Base-by-base conservation (phyloP, 2,797 vertebrate genomes). In the Nyctibius grandis region DNA sequence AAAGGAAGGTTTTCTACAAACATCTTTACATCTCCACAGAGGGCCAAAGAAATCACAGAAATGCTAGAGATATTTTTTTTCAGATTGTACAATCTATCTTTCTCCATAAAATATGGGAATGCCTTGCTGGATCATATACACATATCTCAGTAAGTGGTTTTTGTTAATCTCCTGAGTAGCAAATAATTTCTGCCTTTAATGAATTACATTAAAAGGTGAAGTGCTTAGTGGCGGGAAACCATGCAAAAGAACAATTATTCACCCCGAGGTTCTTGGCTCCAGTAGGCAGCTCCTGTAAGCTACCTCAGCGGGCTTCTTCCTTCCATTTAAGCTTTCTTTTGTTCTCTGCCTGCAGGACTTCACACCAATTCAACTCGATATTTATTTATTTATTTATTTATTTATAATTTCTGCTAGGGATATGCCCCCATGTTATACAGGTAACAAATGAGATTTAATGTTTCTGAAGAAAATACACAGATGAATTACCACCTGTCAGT, bases 151-250 rank as follows among this genome's bases (percentile, higher is more conserved):
- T 86, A 53, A 84, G 73, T 69, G 77, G 3, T 40, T 82, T 89
- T 74, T 68, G 38, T 61, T 90, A 93, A 88, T 85, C 70, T 90
- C 33, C 18, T 81, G 85, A 94, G 77, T 45, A 91, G 84, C 54
- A 91, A 94, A 84, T 93, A 75, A 87, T 93, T 93, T 86, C 77
- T 69, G 65, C n/a, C 74, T 88, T 78, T 95, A 94, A 93, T 44
- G 42, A 94, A 91, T 90, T 73, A 61, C 65, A 84, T 81, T 88
- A 90, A 90, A 86, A 93, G 28, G 80, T 94, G 73, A 91, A 89
- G 56, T 68, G 56, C 56, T 85, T 77, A 64, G 74, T 57, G 45
- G 84, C 72, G 88, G 70, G 23, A 93, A 83, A 40, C 56, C 64
- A 61, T 83, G 76, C 60, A 85, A 80, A 95, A 94, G 57, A 77